phyloP scores from a whole-genome alignment of 2,888 invertebrate genomes.

The Acanthosoma haemorrhoidale region DNA sequence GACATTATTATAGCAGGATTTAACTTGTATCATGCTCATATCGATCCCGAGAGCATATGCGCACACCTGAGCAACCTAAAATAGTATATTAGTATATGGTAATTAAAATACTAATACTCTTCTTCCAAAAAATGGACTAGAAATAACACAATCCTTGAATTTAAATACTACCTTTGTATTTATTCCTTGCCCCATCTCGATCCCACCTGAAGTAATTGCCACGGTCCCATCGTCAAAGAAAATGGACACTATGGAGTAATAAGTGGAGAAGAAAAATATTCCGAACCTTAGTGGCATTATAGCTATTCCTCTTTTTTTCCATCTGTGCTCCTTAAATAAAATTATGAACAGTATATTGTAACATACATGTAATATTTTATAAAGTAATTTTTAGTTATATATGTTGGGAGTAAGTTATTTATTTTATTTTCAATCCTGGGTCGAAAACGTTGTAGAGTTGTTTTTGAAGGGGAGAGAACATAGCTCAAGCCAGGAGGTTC shows the following conservation, averaged over 20 bases:
- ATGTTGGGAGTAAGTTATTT: too few relatives aligned
- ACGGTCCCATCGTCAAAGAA: constrained; percentile 68
- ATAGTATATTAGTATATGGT: too few relatives aligned
- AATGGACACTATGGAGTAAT: constrained; percentile 60
- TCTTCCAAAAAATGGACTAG: too few relatives aligned
- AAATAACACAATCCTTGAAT: background rate
- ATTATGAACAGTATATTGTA: too few relatives aligned
- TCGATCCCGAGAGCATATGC: constrained; percentile 49
- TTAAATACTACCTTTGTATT: constrained; percentile 59
- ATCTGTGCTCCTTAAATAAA: constrained; percentile 67
- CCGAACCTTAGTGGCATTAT: constrained; percentile 65
- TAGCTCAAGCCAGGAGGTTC: too few relatives aligned
- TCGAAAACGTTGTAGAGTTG: too few relatives aligned
- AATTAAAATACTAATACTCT: too few relatives aligned
- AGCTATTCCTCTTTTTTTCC: constrained; percentile 71
- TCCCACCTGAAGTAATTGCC: constrained; percentile 64
- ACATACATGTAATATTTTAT: too few relatives aligned
- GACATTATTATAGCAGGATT: constrained; percentile 45
- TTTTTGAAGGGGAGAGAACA: too few relatives aligned
- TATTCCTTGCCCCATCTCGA: constrained; percentile 77
- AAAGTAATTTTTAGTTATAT: too few relatives aligned
- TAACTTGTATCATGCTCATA: constrained; percentile 47
- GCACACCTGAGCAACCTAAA: constrained; percentile 47
- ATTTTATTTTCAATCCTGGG: too few relatives aligned
- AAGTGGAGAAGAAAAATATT: constrained; percentile 52